Evolutionary conservation across 2,797 vertebrate genomes (phyloP).

Genomic region (Erithacus rubecula): DNA sequence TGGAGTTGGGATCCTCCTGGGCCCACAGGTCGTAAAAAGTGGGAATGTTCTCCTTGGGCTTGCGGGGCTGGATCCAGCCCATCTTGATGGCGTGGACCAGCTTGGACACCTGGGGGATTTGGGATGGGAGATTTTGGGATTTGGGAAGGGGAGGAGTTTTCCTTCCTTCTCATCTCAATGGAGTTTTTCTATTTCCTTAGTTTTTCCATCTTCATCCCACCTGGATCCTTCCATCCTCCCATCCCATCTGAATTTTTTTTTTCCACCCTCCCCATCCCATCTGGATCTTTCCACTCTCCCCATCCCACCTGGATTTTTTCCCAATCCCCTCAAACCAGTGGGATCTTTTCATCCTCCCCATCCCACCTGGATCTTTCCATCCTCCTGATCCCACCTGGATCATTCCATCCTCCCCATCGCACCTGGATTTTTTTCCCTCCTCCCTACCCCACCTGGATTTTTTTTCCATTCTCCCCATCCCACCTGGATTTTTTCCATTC

Average conservation of each 20-base stretch:
- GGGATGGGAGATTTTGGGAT: too few species aligned
- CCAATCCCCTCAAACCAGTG: too few species aligned
- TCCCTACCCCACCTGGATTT: too few species aligned
- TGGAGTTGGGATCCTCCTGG: fast-evolving
- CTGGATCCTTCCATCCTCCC: neutral
- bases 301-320: too few species aligned
- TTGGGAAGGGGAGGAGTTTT: too few species aligned
- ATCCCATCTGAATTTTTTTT: too few species aligned
- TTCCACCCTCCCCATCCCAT: neutral
- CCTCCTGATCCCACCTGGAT: neutral
- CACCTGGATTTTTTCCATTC: too few species aligned
- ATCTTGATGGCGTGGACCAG: neutral
- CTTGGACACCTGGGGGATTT: neutral
- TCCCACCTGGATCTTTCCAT: neutral
- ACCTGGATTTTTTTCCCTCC: too few species aligned
- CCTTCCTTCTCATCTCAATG: neutral
- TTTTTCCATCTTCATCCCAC: neutral
- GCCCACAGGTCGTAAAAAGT: neutral
- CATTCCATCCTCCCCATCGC: too few species aligned
- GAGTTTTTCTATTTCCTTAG: neutral
- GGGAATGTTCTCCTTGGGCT: neutral
- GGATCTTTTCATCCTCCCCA: too few species aligned
- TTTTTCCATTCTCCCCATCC: neutral
- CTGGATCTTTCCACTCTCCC: too few species aligned
- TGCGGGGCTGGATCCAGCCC: neutral